Evolutionary conservation across 2,888 invertebrate species (phyloP).

Genomic region (Microdon myrmicae): DNA sequence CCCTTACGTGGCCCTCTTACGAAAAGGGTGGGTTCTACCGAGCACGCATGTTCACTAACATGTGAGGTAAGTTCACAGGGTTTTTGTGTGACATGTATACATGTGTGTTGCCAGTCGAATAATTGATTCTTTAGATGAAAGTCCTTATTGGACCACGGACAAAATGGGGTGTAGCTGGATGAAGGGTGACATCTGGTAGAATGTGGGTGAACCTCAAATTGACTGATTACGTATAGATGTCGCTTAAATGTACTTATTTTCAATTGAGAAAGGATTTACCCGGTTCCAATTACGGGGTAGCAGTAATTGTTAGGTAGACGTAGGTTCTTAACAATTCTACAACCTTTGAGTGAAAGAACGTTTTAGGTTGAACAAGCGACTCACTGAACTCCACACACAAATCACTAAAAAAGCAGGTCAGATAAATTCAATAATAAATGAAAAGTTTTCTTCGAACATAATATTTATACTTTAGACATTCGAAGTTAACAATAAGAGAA

Average conservation of each 20-base stretch:
- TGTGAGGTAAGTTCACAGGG: conserved; percentile 22
- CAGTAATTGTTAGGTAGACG: no score
- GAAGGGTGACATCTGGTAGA: conserved; percentile 25
- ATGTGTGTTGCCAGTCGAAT: conserved; percentile 31
- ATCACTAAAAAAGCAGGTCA: no score
- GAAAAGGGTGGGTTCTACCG: conserved; percentile 28
- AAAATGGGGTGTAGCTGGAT: conserved; percentile 24
- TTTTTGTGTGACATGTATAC: conserved; percentile 26
- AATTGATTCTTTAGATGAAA: conserved; percentile 39
- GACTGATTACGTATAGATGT: conserved; percentile 29
- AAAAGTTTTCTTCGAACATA: no score
- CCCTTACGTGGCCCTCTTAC: conserved; percentile 21
- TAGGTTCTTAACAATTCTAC: no score
- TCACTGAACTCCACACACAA: background rate
- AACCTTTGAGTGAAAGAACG: no score
- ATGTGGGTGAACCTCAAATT: background rate
- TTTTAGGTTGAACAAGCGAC: background rate
- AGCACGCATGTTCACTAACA: conserved; percentile 45
- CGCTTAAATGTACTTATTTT: conserved; percentile 8
- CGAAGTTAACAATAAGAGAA: no score
- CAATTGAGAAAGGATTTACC: no score
- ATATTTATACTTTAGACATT: no score
- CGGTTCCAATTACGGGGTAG: no score
- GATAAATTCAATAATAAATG: no score
- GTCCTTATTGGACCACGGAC: conserved; percentile 49